Base-by-base conservation (phyloP, 2,797 vertebrate species). In the Ptychadena robeensis region DNA sequence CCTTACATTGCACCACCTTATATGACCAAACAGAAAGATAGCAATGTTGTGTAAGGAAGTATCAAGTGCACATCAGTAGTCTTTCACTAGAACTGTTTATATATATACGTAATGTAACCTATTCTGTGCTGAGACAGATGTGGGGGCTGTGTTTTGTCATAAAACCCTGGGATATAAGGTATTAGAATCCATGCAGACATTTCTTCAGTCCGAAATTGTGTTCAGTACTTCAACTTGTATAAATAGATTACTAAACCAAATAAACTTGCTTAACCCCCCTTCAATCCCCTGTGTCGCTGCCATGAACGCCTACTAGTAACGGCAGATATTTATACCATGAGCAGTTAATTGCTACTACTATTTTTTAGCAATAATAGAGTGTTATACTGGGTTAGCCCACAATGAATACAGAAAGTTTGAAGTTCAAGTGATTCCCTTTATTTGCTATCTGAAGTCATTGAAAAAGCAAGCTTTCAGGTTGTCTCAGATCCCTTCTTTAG, bases 51-150 rank as follows among this genome's bases (percentile, higher is more conserved):
- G 35, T 22, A n/a, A 27, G 57, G 48, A 63, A 61, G 59, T 27
- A 59, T 34, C 9, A 25, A 61, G 48, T 57, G 53, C 37, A 61
- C n/a, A 28, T 64, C 57, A 53, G 73, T 76, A 57, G 73, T 40
- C 63, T 44, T 22, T 65, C 40, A 27, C 37, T 31, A 64, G 63
- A 38, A 44, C 22, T 10, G 11, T 27, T 30, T 28, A 44, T 38
- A 38, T 44, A 38, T 9, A 12, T 27, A 22, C 4, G 4, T 53
- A 53, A 53, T 53, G 38, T 28, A 61, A 34, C 32, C 73, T 18
- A 22, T 34, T 67, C 44, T 12, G 44, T 22, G 25, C 27, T 70
- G 35, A 40, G 48, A 25, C 15, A 44, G 38, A 61, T 32, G 18
- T 15, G 10, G n/a, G 12, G 59, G 25, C 59, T 61, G 59, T 61